phyloP scores from a whole-genome alignment of 2,888 invertebrate species.

The Chymomyza caudatula region DNA sequence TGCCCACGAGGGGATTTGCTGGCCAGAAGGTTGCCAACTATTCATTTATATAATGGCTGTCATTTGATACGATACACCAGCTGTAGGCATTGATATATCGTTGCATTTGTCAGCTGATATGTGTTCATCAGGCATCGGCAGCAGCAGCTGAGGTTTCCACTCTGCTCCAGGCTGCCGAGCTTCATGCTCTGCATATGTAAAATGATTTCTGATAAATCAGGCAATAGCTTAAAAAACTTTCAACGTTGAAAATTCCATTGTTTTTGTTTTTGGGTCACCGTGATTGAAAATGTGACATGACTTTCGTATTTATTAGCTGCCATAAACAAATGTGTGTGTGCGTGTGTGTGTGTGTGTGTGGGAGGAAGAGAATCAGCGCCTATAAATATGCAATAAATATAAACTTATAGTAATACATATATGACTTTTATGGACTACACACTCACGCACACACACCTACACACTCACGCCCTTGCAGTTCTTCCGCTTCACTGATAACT shows the following conservation, averaged over 20 bases:
- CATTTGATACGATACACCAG: slow-evolving; percentile 54
- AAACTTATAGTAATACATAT: slow-evolving; percentile 10
- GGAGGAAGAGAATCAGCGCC: too few species aligned
- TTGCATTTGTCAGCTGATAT: slow-evolving; percentile 56
- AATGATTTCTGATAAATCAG: slow-evolving; percentile 36
- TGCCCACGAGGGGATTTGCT: slow-evolving; percentile 28
- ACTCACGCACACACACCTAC: background rate
- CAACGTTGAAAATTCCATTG: background rate
- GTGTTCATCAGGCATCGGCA: slow-evolving; percentile 42
- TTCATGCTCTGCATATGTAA: slow-evolving; percentile 19
- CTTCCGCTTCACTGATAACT: background rate
- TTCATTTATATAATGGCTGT: slow-evolving; percentile 67
- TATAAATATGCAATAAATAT: slow-evolving; percentile 40
- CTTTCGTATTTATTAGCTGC: slow-evolving; percentile 65
- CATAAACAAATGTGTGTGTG: slow-evolving; percentile 61
- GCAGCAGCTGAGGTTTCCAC: slow-evolving; percentile 12
- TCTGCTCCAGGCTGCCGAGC: background rate
- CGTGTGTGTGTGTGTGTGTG: too few species aligned
- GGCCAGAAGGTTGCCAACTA: slow-evolving; percentile 35
- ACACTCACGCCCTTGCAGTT: slow-evolving; percentile 3
- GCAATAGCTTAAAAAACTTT: slow-evolving; percentile 36
- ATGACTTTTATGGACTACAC: slow-evolving; percentile 36
- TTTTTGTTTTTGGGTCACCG: slow-evolving; percentile 13
- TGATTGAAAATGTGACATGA: slow-evolving; percentile 66
- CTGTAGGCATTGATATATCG: slow-evolving; percentile 69